phyloP scores from a whole-genome alignment of 2,113 vertebrate species.

The Ploceus nigricollis region DNA sequence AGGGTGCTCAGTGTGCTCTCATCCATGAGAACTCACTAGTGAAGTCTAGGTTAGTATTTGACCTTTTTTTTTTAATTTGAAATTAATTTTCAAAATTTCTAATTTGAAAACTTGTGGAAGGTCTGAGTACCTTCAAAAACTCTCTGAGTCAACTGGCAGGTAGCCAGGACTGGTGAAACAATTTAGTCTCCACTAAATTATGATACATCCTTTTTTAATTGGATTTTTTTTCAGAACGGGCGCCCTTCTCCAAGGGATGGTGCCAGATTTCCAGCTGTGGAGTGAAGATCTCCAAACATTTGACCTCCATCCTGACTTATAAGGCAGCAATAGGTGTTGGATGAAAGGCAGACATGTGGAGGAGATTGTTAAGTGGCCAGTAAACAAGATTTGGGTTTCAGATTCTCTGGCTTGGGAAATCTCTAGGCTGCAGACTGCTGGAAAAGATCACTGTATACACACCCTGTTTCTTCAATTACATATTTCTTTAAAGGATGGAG shows the following conservation, averaged over 20 bases:
- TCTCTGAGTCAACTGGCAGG: background rate
- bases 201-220: background rate
- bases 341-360: background rate
- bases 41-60: background rate
- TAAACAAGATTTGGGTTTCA: constrained; percentile 10
- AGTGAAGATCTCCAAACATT: background rate
- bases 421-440: background rate
- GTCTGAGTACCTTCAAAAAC: background rate
- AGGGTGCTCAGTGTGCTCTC: background rate
- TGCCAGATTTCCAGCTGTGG: background rate
- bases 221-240: background rate
- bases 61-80: no score
- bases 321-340: background rate
- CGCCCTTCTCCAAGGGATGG: background rate
- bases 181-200: background rate
- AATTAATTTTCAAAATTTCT: background rate
- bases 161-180: background rate
- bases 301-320: background rate
- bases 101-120: background rate
- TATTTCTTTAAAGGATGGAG: background rate
- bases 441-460: background rate
- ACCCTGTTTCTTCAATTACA: constrained; percentile 6
- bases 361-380: background rate
- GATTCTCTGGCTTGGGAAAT: background rate
- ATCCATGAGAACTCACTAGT: background rate